Conservation (phyloP, 2,797 vertebrate genomes). For the Enteromius afrohamiltoni region DNA sequence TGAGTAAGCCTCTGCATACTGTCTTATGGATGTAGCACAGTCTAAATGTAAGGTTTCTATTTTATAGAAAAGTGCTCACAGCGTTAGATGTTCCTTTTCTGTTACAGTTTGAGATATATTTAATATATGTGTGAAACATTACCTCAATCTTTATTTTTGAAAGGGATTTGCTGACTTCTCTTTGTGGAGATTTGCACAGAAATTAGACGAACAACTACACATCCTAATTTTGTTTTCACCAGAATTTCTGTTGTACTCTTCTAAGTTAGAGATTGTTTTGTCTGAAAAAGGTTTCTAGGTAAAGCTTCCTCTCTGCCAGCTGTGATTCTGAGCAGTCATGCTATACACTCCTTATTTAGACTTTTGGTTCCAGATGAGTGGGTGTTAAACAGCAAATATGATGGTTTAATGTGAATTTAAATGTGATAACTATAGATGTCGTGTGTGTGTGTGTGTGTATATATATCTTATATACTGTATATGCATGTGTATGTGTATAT, state of each 20-base stretch:
- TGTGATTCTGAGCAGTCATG: background rate
- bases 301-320: constrained; percentile 33
- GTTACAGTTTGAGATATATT: constrained; percentile 1
- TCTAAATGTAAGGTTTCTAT: background rate
- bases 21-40: background rate
- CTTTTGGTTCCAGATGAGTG: constrained; percentile 1
- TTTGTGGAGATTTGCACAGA: background rate
- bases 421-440: background rate
- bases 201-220: background rate
- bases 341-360: constrained; percentile 10
- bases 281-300: constrained; percentile 19
- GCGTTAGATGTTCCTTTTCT: background rate
- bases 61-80: background rate
- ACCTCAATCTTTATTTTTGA: constrained; percentile 1
- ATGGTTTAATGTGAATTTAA: background rate
- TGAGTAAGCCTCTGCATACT: background rate
- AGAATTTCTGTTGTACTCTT: constrained; percentile 53
- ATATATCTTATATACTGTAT: no score
- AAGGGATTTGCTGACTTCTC: constrained; percentile 1
- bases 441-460: background rate
- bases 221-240: constrained; percentile 40
- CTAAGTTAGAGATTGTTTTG: constrained; percentile 40
- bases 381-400: background rate
- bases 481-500: no score
- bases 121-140: background rate